Evolutionary conservation across 2,113 vertebrate genomes (phyloP).

Genomic region (Xiphorhynchus elegans): DNA sequence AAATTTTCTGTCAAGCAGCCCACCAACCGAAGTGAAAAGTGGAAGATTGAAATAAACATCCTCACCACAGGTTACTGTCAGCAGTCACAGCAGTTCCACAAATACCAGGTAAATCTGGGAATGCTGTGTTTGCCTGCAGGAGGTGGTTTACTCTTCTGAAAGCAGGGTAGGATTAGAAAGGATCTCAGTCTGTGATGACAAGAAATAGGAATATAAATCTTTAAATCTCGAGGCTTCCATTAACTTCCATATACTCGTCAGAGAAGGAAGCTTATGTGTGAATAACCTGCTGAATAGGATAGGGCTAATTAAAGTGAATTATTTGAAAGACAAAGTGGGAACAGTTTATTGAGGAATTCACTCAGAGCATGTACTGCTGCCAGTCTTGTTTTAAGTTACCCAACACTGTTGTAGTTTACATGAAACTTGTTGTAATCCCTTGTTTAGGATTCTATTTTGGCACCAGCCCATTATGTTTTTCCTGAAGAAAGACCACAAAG

Average conservation of each 20-base stretch:
- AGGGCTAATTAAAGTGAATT: neutral
- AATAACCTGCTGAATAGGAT: neutral
- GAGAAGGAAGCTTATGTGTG: neutral
- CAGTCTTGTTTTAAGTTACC: neutral
- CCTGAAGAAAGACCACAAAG: neutral
- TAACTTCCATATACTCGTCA: neutral
- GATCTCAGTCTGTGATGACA: neutral
- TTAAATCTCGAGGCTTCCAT: neutral
- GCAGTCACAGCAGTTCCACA: neutral
- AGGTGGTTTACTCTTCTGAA: neutral
- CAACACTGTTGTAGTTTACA: neutral
- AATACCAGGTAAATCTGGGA: neutral
- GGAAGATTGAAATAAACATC: neutral
- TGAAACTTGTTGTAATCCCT: neutral
- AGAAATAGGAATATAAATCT: neutral
- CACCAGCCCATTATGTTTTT: neutral
- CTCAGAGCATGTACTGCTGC: neutral
- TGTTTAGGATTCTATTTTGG: neutral
- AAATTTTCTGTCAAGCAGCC: neutral
- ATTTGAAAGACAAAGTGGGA: neutral
- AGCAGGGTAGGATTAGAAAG: neutral
- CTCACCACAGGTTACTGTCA: neutral
- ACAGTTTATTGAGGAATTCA: neutral
- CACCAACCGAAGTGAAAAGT: neutral
- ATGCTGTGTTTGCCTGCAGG: rapidly evolving